These are phyloP conservation scores for Uromys caudimaculatus DNA, from an alignment of 2,797 vertebrate genomes.

Conservation along the genomic window DNA sequence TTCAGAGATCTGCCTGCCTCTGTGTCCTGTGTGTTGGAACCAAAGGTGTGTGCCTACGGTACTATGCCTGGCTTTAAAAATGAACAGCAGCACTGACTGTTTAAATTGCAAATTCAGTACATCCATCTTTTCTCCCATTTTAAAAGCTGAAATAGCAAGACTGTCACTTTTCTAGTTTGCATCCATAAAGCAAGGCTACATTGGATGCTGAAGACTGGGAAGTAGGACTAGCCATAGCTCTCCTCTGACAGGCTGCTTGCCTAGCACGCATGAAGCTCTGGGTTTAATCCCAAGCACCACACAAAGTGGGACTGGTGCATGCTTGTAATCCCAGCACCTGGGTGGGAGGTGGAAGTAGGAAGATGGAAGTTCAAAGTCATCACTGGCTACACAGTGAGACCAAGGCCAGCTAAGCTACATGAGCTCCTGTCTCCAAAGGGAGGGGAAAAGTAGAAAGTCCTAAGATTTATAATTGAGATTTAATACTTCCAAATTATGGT, in stretches of 20 bases:
- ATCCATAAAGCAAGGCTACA: not conserved
- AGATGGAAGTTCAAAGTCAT: not conserved
- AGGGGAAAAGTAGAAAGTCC: not conserved
- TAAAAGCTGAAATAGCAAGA: conserved; percentile 41
- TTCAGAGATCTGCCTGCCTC: not conserved
- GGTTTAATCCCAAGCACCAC: not conserved
- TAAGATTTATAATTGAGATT: conserved; percentile 28
- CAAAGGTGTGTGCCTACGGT: not conserved
- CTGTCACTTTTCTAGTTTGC: not conserved
- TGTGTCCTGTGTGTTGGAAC: not conserved
- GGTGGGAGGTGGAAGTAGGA: not conserved
- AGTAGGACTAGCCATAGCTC: not conserved
- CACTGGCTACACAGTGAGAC: not conserved
- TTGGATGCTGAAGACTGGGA: not conserved
- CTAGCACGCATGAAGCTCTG: not conserved
- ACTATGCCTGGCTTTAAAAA: not conserved
- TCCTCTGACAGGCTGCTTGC: not conserved
- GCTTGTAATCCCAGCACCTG: not conserved
- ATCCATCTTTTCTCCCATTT: not conserved
- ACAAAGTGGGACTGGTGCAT: not conserved
- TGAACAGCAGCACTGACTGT: conserved; percentile 9
- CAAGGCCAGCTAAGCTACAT: not conserved
- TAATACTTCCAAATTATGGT: conserved; percentile 33
- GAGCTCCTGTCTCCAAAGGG: not conserved
- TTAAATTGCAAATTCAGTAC: conserved; percentile 29